Base-by-base conservation (phyloP, 1,140 invertebrate species). In the Bombyx mandarina region DNA sequence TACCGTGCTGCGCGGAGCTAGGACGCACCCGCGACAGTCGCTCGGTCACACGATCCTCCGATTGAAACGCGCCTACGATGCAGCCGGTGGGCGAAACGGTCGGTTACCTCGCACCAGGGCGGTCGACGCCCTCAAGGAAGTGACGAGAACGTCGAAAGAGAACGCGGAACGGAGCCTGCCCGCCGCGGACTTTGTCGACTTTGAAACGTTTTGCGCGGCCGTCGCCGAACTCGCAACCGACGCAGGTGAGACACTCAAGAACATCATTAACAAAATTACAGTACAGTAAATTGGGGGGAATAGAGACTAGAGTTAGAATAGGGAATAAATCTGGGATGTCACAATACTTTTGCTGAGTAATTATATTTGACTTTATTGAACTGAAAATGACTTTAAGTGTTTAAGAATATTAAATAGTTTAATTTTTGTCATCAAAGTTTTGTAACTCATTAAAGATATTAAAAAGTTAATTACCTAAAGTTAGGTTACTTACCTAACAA, bases 131-230 rank as follows among this genome's bases (percentile, higher is more conserved):
- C 58, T 84, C 6, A 66, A 59, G n/a, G 82, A 86, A 10, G 74
- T 77, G 26, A 85, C 81, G 22, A 62, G 73, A 43, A 75, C 72
- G 10, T 59, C 75, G 1, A 64, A 66, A 1, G 70, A 79, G 0
- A 48, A 73, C 35, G 80, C 75, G 7, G 83, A 84, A 7, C 62
- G 74, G 2, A 74, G 69, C 53, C 61, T 86, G 12, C 64, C 71
- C 6, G 60, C 63, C 43, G 56, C 65, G 0, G 78, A 79, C 43
- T 53, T 63, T 2, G 70, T 89, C 12, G 86, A 88, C 61, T 91
- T 90, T 73, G 90, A 91, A 66, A 84, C 86, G 5, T 91, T 91
- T 71, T 90, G 89, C 65, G 87, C 88, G 0, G 77, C 90, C 26
- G 86, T 90, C 61, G 90, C 89, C 4, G 90, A 91, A 65, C 77